Evolutionary conservation across 1,140 invertebrate genomes (phyloP).

Genomic region (Tetramorium alpestre): DNA sequence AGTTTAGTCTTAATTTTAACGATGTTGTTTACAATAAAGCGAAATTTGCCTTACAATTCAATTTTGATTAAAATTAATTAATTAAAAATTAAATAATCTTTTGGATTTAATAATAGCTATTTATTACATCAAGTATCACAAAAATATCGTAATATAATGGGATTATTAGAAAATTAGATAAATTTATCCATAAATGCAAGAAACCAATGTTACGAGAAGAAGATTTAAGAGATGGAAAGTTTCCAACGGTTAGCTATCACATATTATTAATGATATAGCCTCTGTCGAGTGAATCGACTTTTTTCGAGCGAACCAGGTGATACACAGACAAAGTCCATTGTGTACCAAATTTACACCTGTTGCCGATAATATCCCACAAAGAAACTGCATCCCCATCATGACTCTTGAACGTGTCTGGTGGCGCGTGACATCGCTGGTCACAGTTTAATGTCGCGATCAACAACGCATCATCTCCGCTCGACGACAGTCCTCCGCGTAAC

Average conservation of each 20-base stretch:
- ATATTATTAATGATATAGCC: not conserved
- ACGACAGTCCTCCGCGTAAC: not conserved
- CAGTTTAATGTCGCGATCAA: not conserved
- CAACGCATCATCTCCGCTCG: not conserved
- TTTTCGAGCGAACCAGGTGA: not conserved
- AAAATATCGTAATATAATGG: not conserved
- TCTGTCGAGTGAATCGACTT: slow-evolving; percentile 18
- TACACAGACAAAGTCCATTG: not conserved
- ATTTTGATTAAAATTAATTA: not conserved
- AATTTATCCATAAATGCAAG: not conserved
- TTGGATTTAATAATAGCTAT: not conserved
- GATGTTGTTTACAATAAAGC: not conserved
- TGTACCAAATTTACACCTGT: slow-evolving; percentile 41
- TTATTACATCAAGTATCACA: not conserved
- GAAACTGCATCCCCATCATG: not conserved
- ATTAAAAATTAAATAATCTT: not conserved
- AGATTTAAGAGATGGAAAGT: not conserved
- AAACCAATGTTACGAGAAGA: not conserved
- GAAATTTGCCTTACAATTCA: not conserved
- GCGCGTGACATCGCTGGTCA: not conserved
- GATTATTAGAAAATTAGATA: not conserved
- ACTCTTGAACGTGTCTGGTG: not conserved
- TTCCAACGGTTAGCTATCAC: not conserved
- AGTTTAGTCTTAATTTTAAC: not conserved
- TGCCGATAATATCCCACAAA: slow-evolving; percentile 37